Evolutionary conservation across 1,140 invertebrate genomes (phyloP), one percentile per base, ranked within the genome.

Genomic region (Brachionus paranguensis): DNA sequence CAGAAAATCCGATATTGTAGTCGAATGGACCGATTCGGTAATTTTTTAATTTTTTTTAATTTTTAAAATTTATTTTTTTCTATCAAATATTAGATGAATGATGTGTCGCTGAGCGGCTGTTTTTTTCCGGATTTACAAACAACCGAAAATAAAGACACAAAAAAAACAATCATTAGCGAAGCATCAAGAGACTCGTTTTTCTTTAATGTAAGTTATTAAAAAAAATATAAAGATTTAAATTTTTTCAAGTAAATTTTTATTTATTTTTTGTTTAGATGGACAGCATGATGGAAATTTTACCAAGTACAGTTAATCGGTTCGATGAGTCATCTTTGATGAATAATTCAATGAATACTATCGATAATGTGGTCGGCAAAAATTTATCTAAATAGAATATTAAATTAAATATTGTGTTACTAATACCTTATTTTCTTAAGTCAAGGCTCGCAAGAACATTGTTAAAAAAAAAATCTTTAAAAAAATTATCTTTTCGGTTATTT

Each of bases 281-380:
- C 27, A 64, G 50, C 14, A 64, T 81, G 41, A 81, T 81, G 78
- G 78, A 81, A 14, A 68, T 81, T 43, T 24, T 68, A 37, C 78
- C 78, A 14, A 14, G 7, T 14, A 12, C 33, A 47, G 10, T 24
- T 3, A 68, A 41, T 37, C 20, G 78, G 1, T 81, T 41, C 10
- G 78, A 81, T 11, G 78, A 81, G 11, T 81, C 78, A 14, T 81
- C 78, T 50, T 76, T 76, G 43, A n/a, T 76, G 12, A 76, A 76
- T 53, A 76, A 24, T 12, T 76, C 72, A 50, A 76, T 76, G 72
- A 76, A 76, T 76, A 76, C 72, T 14, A 53, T 76, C 0, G 72
- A 76, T n/a, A 76, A 76, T 76, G 29, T 76, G 4, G 37, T 20
- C 10, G 33, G 68, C 1, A 72, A 72, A 43, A 72, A 43, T 72